Conservation (phyloP, 2,888 invertebrate species). For the Lymantria dispar region DNA sequence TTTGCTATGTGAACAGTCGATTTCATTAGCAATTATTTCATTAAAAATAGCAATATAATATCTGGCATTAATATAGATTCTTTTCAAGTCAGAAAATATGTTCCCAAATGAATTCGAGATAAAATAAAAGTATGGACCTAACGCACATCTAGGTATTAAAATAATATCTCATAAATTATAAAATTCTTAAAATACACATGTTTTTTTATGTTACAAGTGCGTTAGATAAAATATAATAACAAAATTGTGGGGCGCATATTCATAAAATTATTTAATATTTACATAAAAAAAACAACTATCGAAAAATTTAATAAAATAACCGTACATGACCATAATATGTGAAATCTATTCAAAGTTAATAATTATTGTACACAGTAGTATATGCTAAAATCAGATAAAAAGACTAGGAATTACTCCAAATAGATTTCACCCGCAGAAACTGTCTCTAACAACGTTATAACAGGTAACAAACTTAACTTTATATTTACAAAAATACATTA, state of each 20-base stretch:
- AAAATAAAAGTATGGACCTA: neutral
- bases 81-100: neutral
- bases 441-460: slow-evolving; percentile 44
- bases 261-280: slow-evolving; percentile 4
- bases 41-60: too few species aligned
- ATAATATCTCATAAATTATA: too few species aligned
- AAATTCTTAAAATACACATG: too few species aligned
- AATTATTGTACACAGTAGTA: slow-evolving; percentile 38
- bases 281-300: slow-evolving; percentile 5
- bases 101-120: neutral
- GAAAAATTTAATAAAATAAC: neutral
- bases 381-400: slow-evolving; percentile 59
- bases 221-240: too few species aligned
- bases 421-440: slow-evolving; percentile 59
- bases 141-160: too few species aligned
- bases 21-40: too few species aligned
- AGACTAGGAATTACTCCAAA: slow-evolving; percentile 63
- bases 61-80: neutral
- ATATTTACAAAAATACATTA: slow-evolving; percentile 56
- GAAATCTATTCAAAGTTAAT: slow-evolving; percentile 57
- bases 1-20: too few species aligned
- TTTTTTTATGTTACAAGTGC: too few species aligned
- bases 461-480: slow-evolving; percentile 67
- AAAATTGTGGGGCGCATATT: neutral
- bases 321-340: slow-evolving; percentile 42